These are phyloP conservation scores for Megathymus violae DNA, from an alignment of 1,140 invertebrate species.

Conservation along the genomic window DNA sequence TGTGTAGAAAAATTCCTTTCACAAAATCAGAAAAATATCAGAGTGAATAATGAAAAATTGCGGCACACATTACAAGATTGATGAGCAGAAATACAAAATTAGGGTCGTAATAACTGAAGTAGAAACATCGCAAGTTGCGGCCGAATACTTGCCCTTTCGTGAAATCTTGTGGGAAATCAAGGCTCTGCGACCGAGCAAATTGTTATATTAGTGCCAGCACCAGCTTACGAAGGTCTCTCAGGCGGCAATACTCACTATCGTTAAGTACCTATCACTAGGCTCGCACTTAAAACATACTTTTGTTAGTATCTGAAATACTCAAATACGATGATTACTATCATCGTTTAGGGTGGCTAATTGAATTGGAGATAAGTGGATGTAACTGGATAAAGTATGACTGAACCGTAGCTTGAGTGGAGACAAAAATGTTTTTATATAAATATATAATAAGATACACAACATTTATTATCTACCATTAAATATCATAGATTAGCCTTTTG, in stretches of 20 bases:
- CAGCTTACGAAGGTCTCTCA: conserved; percentile 44
- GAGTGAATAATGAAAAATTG: conserved; percentile 46
- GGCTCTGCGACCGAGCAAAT: conserved; percentile 59
- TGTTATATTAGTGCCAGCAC: conserved; percentile 57
- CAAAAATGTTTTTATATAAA: no score
- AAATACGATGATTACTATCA: no score
- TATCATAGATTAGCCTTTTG: no score
- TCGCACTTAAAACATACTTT: conserved; percentile 7
- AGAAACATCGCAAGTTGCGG: conserved; percentile 52
- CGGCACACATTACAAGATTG: conserved; percentile 47
- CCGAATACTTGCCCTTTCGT: conserved; percentile 67
- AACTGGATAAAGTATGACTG: no score
- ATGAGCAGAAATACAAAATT: conserved; percentile 59
- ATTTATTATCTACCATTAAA: no score
- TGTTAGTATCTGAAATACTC: no score
- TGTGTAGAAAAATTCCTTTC: not conserved
- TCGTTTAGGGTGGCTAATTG: no score
- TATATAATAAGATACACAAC: no score
- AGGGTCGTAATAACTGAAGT: conserved; percentile 47
- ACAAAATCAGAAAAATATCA: conserved; percentile 2
- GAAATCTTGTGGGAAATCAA: conserved; percentile 78
- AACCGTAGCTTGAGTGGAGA: no score
- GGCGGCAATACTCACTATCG: not conserved
- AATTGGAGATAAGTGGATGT: conserved; percentile 3
- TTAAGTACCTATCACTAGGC: not conserved